Evolutionary conservation across 2,888 invertebrate species (phyloP), one percentile per base, ranked within the genome.

Genomic region (Petrolisthes manimaculis): DNA sequence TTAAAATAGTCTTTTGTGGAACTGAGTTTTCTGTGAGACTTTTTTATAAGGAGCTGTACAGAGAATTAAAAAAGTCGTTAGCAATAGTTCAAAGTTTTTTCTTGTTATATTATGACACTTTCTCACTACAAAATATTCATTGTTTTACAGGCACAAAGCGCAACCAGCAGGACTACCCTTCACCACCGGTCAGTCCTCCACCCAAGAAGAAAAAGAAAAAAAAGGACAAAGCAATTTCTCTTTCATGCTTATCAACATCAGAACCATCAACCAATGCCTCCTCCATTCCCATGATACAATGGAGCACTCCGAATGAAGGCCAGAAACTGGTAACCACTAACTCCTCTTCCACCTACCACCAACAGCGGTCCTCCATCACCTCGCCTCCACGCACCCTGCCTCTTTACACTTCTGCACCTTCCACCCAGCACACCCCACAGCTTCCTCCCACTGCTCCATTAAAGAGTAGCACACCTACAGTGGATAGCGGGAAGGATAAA

Each of bases 151-250:
- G 67, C 67, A 67, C 81, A 24, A 88, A 84, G n/a, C 88, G 84
- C 5, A 75, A 21, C 75, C 88, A 37, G 37, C 37, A 84, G 75
- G 88, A 88, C 24, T 61, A 78, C 53, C 37, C 81, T 18, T 37
- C 83, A 55, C 69, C 88, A 54, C 84, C 55, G 18, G 88, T 84
- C 54, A 84, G 81, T 55, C 84, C 81, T 5, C 81, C 88, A 55
- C 81, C 79, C 5, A 84, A 79, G 37, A 88, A 84, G 75, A 88
- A 84, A 69, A 84, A 61, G 84, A 84, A 77, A 56, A 88, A 88
- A 75, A 88, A 81, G 84, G 71, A 71, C 69, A 75, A 54, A 18
- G 14, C n/a, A 51, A 9, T 51, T 56, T 71, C 56, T 8, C 51
- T 83, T 24, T 37, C 81, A 54, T 14, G n/a, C 8, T 24, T 53